Evolutionary conservation across 2,888 invertebrate species (phyloP).

Genomic region (Machimus rusticus): DNA sequence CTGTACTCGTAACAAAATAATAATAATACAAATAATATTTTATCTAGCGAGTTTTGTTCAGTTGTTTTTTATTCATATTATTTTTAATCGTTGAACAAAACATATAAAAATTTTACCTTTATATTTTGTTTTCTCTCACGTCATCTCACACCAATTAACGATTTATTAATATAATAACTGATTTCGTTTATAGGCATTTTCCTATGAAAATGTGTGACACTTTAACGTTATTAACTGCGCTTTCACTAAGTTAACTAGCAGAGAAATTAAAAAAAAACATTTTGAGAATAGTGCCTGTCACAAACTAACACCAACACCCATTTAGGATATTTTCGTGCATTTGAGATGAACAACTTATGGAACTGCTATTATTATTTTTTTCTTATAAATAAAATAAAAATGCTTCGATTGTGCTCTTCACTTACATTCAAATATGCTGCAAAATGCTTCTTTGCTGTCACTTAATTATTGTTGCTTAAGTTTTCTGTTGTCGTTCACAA

Average conservation of each 20-base stretch:
- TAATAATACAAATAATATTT: constrained; percentile 14
- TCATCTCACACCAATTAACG: constrained; percentile 27
- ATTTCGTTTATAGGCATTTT: neutral
- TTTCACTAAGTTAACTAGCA: constrained; percentile 26
- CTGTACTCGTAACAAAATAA: constrained; percentile 27
- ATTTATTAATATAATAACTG: constrained; percentile 4
- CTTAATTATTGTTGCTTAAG: neutral
- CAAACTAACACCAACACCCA: constrained; percentile 11
- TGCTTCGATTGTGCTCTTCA: neutral
- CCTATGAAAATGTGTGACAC: constrained; percentile 5
- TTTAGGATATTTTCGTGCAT: neutral
- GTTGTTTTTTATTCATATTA: neutral
- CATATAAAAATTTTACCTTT: neutral
- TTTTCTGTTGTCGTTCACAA: neutral
- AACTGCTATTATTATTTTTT: neutral
- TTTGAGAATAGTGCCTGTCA: neutral
- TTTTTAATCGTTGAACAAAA: neutral
- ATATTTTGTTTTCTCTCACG: neutral
- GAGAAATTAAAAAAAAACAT: neutral
- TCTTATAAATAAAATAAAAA: neutral
- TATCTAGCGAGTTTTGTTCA: constrained; percentile 3
- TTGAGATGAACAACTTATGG: neutral
- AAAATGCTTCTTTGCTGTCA: constrained; percentile 19
- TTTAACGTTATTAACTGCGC: constrained; percentile 24
- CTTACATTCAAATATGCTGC: neutral